phyloP scores from a whole-genome alignment of 1,140 invertebrate genomes.

The Drosophila prosaltans region DNA sequence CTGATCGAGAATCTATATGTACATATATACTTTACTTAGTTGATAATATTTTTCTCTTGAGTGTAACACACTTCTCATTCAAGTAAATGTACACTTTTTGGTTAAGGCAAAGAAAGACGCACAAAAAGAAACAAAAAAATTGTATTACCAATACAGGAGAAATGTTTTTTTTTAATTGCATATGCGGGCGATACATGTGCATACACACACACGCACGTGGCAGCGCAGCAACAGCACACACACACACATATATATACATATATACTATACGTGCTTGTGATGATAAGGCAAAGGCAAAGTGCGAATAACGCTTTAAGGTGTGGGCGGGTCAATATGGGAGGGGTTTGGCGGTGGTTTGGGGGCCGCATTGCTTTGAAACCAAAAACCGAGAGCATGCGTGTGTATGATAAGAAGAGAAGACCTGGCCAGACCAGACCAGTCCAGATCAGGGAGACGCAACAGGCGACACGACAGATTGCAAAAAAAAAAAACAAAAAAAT shows the following conservation, averaged over 20 bases:
- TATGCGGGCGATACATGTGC: conserved; percentile 6
- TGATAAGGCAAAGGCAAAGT: conserved; percentile 12
- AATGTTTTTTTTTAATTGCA: conserved; percentile 9
- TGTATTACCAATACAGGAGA: neutral
- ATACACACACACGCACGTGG: neutral
- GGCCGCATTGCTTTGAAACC: no score
- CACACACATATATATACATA: neutral
- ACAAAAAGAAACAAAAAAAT: neutral
- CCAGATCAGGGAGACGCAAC: neutral
- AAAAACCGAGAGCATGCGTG: conserved; percentile 53
- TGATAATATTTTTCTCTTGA: no score
- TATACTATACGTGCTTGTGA: neutral
- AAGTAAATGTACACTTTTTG: no score
- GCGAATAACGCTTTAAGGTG: conserved; percentile 5
- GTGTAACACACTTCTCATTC: no score
- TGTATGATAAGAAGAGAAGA: conserved; percentile 55
- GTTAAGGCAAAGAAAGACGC: neutral
- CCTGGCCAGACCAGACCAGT: neutral
- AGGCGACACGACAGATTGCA: no score
- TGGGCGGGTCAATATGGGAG: neutral
- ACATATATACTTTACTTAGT: no score
- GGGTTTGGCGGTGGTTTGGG: no score
- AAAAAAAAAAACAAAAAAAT: no score
- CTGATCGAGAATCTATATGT: no score
- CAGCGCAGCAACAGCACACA: no score